A percentile compares a stretch with the other conserved stretches of the same genome.
Conservation (phyloP, 2,113 vertebrate species). For the Dissostichus mawsoni region DNA sequence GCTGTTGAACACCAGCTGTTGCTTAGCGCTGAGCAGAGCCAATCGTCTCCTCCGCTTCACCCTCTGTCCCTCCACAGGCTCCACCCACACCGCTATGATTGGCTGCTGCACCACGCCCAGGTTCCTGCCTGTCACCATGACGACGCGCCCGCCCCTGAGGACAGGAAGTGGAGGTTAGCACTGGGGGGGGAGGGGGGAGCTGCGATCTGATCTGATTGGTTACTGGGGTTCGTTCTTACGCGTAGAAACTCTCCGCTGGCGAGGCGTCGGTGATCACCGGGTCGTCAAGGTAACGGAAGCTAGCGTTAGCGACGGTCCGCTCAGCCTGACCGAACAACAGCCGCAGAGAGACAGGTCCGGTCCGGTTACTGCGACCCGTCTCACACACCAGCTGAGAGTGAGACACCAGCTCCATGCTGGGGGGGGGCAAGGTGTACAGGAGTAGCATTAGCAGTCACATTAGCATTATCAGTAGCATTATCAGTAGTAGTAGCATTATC, state of each 20-base stretch:
- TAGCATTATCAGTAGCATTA: too few relatives aligned
- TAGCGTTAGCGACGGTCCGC: conserved; percentile 66
- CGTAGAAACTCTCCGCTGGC: conserved; percentile 84
- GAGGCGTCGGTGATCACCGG: conserved; percentile 82
- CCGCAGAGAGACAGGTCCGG: conserved; percentile 73
- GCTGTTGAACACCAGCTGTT: conserved; percentile 79
- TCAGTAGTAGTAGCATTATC: neutral
- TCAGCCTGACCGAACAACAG: conserved; percentile 86
- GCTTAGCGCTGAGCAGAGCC: conserved; percentile 66
- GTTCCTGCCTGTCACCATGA: conserved; percentile 85
- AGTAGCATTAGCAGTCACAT: neutral
- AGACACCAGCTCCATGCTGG: conserved; percentile 77
- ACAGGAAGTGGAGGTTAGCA: conserved; percentile 7
- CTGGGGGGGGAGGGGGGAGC: too few relatives aligned
- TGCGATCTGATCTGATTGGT: rapidly evolving
- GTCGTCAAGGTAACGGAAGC: conserved; percentile 85
- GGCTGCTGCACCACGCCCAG: conserved; percentile 88
- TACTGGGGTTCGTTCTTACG: conserved; percentile 63
- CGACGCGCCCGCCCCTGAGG: conserved; percentile 86
- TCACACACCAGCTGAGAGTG: conserved; percentile 85
- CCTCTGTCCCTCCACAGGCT: conserved; percentile 67
- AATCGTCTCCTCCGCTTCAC: conserved; percentile 65
- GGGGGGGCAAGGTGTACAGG: neutral
- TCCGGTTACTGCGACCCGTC: conserved; percentile 82
- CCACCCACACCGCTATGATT: conserved; percentile 76